These are phyloP conservation scores for Eupristina koningsbergeri DNA, from an alignment of 1,140 invertebrate genomes.

Conservation along the genomic window DNA sequence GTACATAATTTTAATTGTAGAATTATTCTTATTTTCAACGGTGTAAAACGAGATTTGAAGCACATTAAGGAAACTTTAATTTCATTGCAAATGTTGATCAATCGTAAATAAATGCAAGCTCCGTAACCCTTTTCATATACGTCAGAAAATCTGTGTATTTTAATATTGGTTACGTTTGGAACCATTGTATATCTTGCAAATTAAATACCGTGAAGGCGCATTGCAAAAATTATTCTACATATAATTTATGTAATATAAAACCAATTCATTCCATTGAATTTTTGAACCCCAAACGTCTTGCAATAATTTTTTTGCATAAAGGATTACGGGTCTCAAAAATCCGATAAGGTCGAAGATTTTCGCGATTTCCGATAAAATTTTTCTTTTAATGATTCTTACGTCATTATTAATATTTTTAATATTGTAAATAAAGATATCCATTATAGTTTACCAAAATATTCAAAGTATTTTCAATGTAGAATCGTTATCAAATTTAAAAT, in stretches of 20 bases:
- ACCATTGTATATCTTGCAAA: background rate
- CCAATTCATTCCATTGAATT: background rate
- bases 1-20: slow-evolving; percentile 14
- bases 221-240: background rate
- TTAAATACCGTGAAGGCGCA: background rate
- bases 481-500: too few relatives aligned
- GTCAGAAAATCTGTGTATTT: slow-evolving; percentile 36
- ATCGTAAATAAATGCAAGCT: too few relatives aligned
- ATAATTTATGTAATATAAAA: background rate
- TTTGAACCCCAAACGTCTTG: background rate
- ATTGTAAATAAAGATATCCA: background rate
- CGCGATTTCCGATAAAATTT: too few relatives aligned
- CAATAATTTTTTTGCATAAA: slow-evolving; percentile 18
- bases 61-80: background rate
- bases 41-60: background rate
- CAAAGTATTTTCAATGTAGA: background rate
- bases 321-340: slow-evolving; percentile 1
- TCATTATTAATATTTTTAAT: background rate
- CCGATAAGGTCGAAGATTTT: too few relatives aligned
- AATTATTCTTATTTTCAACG: background rate
- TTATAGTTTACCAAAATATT: background rate
- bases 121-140: background rate
- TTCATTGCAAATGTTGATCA: slow-evolving; percentile 36
- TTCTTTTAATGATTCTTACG: background rate
- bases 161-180: background rate